phyloP scores from a whole-genome alignment of 2,888 invertebrate species.

The Caenorhabditis sulstoni region DNA sequence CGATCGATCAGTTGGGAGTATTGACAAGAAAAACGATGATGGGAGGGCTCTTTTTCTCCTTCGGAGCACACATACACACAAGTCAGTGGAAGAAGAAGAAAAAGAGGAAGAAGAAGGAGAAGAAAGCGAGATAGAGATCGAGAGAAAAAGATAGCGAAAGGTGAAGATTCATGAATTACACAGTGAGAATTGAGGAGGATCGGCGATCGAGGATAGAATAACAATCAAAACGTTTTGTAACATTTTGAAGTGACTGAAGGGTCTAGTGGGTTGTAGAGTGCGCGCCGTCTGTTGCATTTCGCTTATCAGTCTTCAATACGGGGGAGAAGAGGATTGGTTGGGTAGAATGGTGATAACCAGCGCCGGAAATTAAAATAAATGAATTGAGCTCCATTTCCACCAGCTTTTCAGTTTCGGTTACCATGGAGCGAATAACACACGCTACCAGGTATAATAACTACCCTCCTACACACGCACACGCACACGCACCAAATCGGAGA shows the following conservation, averaged over 20 bases:
- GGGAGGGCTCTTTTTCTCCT: not conserved
- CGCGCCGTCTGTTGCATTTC: not conserved
- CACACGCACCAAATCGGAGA: too few relatives aligned
- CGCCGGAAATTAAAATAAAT: too few relatives aligned
- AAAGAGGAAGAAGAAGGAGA: too few relatives aligned
- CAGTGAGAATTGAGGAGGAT: constrained; percentile 25
- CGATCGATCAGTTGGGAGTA: constrained; percentile 47
- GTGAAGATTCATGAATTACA: constrained; percentile 51
- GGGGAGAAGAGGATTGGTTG: too few relatives aligned
- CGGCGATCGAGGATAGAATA: constrained; percentile 14
- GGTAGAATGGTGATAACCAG: too few relatives aligned
- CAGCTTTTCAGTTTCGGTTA: too few relatives aligned
- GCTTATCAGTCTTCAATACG: too few relatives aligned
- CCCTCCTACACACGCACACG: not conserved
- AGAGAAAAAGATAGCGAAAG: not conserved
- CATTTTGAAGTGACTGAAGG: constrained; percentile 10
- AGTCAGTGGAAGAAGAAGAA: too few relatives aligned
- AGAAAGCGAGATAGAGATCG: too few relatives aligned
- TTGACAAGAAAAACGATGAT: constrained; percentile 46
- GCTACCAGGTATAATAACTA: constrained; percentile 3
- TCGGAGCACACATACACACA: not conserved
- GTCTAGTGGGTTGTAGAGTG: not conserved
- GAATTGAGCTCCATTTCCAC: too few relatives aligned
- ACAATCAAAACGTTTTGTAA: constrained; percentile 39
- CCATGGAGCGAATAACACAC: not conserved